phyloP scores from a whole-genome alignment of 2,888 invertebrate species.

The Galeopsomyia nigrocyanea region DNA sequence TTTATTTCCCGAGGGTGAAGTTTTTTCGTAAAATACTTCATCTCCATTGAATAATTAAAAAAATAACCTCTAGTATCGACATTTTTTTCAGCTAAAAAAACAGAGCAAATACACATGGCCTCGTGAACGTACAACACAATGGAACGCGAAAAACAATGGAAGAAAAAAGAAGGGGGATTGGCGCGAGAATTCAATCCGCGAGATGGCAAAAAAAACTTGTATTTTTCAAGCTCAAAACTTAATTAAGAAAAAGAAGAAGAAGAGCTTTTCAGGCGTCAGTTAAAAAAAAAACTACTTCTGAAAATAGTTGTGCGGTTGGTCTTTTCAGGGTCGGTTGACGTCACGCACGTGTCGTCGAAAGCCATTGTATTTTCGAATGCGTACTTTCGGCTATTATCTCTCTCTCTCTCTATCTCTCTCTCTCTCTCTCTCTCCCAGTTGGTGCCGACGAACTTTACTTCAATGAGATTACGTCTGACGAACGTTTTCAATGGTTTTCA shows the following conservation, averaged over 20 bases:
- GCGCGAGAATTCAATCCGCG: conserved; percentile 26
- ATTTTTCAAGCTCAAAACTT: no score
- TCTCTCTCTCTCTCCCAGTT: no score
- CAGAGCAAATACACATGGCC: no score
- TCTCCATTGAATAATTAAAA: no score
- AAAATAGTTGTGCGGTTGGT: conserved; percentile 52
- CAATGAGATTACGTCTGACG: no score
- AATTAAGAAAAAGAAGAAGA: conserved; percentile 1
- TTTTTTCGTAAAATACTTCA: no score
- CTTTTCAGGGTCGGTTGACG: conserved; percentile 53
- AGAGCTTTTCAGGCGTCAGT: conserved; percentile 19
- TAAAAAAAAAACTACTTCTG: conserved; percentile 41
- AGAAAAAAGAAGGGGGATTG: not conserved
- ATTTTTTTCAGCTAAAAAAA: no score
- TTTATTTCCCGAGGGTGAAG: no score
- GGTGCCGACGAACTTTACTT: conserved; percentile 25
- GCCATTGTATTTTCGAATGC: not conserved
- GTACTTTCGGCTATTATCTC: conserved; percentile 3
- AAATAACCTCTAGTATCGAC: no score
- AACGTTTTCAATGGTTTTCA: no score
- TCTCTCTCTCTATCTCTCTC: no score
- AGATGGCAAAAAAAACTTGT: conserved; percentile 5
- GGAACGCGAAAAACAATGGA: not conserved
- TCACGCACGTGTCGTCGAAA: conserved; percentile 41
- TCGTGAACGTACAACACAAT: not conserved